Evolutionary conservation across 2,888 invertebrate species (phyloP), one percentile per base, ranked within the genome.

Genomic region (Pinctada fucata): DNA sequence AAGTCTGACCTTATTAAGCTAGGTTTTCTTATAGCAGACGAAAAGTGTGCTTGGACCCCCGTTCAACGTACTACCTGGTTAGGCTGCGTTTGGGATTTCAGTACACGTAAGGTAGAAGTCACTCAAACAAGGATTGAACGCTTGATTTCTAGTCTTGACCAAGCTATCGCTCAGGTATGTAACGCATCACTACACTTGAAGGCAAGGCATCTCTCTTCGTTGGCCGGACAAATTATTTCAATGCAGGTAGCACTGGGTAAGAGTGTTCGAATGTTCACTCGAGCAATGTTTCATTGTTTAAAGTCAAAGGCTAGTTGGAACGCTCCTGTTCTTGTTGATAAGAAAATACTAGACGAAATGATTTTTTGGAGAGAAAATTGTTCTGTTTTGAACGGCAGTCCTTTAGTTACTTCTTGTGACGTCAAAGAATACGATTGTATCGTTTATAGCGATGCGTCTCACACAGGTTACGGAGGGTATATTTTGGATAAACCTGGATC

Each of bases 211-310:
- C 16, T 79, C 2, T 71, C 79, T 3, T 66, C 75, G 10, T 16
- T 79, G 51, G 75, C 65, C 1, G 79, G 78, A 2, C 74, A 68
- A 50, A 31, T 78, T n/a, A 75, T 75, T 3, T 79, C 79, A 10
- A 47, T 72, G 16, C 71, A 79, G 13, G 10, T n/a, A 3, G 79
- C 31, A 1, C 13, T 79, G 8, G 79, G 72, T 3, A 63, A 72
- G 3, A 58, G 48, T 31, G 79, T 72, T 31, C 10, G 72, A 45
- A 3, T 79, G 6, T 66, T 16, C 82, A 82, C 83, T 0, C 78
- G 58, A 75, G 64, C 4, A 69, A 65, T 79, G 71, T 75, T 69
- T 31, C 65, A 64, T 3, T 75, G 75, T 75, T 69, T 79, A 13
- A 67, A 70, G 1, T 4, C 58, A 13, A 65, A 64, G 58, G 75